A percentile compares a stretch with the other conserved stretches of the same genome.
phyloP scores from a whole-genome alignment of 2,113 vertebrate species.

The Prinia subflava region DNA sequence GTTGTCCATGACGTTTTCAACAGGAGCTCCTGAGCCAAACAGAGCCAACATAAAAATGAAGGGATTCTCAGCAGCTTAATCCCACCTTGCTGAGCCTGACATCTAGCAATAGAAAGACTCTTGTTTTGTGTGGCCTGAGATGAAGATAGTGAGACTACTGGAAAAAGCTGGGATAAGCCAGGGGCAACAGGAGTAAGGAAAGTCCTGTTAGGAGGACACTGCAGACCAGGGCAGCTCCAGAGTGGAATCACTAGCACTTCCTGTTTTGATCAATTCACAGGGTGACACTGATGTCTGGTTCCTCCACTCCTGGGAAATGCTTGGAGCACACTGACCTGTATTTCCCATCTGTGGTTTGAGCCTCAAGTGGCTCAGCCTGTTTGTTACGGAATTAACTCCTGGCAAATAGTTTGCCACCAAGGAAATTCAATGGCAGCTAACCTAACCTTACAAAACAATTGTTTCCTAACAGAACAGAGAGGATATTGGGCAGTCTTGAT shows the following conservation, averaged over 20 bases:
- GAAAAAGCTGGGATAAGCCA: neutral
- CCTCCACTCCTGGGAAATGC: conserved; percentile 1
- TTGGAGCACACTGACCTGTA: conserved; percentile 40
- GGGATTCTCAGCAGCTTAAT: neutral
- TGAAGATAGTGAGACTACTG: neutral
- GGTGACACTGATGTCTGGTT: neutral
- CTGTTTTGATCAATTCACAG: conserved; percentile 30
- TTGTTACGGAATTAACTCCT: conserved; percentile 6
- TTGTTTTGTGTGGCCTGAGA: neutral
- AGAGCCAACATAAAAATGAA: neutral
- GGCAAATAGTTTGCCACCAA: neutral
- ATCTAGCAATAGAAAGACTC: neutral
- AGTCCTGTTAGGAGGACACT: neutral
- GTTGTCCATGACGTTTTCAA: neutral
- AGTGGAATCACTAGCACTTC: conserved; percentile 30
- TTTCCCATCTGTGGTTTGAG: conserved; percentile 32
- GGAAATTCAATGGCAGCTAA: conserved; percentile 12
- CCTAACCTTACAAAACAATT: neutral
- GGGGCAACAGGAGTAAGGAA: neutral
- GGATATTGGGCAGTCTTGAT: neutral
- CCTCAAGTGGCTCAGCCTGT: conserved; percentile 23
- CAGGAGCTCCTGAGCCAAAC: neutral
- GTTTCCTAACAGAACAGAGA: neutral
- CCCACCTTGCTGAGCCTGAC: neutral
- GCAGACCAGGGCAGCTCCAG: neutral